Base-by-base conservation (phyloP, 2,888 invertebrate species). In the Exephanes ischioxanthus region DNA sequence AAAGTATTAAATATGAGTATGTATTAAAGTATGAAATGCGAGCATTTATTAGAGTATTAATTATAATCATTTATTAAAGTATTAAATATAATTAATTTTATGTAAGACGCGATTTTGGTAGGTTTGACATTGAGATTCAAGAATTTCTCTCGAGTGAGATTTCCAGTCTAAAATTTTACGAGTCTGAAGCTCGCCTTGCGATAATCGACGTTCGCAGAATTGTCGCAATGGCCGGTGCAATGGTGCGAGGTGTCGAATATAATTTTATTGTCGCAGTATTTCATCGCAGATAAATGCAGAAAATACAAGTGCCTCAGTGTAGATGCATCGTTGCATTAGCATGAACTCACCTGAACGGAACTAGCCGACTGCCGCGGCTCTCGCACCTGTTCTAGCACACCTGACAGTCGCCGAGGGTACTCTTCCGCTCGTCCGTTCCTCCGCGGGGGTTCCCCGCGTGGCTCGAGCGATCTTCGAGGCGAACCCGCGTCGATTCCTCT, bases 311-410 rank as follows among this genome's bases (percentile, higher is more conserved):
- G 41, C 19, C 41, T 70, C 70, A 63, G 26, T 22, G 26, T 67
- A 41, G 16, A 30, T 48, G 68, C 7, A 63, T 51, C 71, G 48
- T 30, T 33, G 9, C 61, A 68, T 81, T 75, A 58, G 48, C 58
- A 81, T 75, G 58, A 61, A 58, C 58, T 73, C 87, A 89, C 85
- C 86, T 86, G 88, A 88, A 87, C 76, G 79, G 80, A 78, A 84
- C 83, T 45, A 37, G 55, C 41, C 58, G 72, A 61, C 73, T 73
- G 73, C 73, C 30, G 67, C 72, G 61, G 48, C 67, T 89, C 88
- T 63, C 86, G 80, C 90, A 90, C 90, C 90, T 90, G 90, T 75
- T 68, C 48, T 73, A 66, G 63, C 75, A 87, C 89, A 89, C 88
- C 88, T 89, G 90, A 90, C 88, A 72, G 70, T 70, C 85, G 14